Evolutionary conservation across 2,888 invertebrate genomes (phyloP).

Genomic region (Lordiphosa andalusiaca): DNA sequence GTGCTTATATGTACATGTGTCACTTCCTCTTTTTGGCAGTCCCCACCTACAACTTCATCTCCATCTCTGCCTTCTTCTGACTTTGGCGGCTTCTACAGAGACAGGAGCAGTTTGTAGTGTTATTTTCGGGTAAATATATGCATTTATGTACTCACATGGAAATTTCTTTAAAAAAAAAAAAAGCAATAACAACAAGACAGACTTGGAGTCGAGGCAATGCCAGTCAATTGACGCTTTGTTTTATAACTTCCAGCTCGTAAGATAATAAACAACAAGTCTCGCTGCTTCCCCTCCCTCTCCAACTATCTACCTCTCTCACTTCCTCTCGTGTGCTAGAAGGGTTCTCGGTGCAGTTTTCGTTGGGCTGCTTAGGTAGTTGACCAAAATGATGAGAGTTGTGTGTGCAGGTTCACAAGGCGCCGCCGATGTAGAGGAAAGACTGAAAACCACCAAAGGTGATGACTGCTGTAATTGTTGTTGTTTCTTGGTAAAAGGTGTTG

Average conservation of each 20-base stretch:
- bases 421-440: slow-evolving; percentile 43
- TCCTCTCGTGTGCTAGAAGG: slow-evolving; percentile 7
- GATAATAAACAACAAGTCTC: slow-evolving; percentile 63
- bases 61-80: neutral
- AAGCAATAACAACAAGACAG: neutral
- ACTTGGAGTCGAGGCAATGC: slow-evolving; percentile 38
- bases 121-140: slow-evolving; percentile 5
- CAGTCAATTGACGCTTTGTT: slow-evolving; percentile 75
- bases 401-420: slow-evolving; percentile 72
- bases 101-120: slow-evolving; percentile 15
- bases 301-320: neutral
- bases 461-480: slow-evolving; percentile 74
- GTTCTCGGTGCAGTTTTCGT: slow-evolving; percentile 43
- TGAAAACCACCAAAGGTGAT: slow-evolving; percentile 72
- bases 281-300: slow-evolving; percentile 18
- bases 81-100: slow-evolving; percentile 27
- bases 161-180: neutral
- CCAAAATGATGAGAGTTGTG: slow-evolving; percentile 14
- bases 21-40: slow-evolving; percentile 29
- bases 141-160: slow-evolving; percentile 11
- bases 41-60: neutral
- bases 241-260: slow-evolving; percentile 67
- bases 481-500: slow-evolving; percentile 74
- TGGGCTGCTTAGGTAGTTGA: slow-evolving; percentile 67
- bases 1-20: too few relatives aligned